phyloP scores from a whole-genome alignment of 2,888 invertebrate species.

The Eilema sororculum region DNA sequence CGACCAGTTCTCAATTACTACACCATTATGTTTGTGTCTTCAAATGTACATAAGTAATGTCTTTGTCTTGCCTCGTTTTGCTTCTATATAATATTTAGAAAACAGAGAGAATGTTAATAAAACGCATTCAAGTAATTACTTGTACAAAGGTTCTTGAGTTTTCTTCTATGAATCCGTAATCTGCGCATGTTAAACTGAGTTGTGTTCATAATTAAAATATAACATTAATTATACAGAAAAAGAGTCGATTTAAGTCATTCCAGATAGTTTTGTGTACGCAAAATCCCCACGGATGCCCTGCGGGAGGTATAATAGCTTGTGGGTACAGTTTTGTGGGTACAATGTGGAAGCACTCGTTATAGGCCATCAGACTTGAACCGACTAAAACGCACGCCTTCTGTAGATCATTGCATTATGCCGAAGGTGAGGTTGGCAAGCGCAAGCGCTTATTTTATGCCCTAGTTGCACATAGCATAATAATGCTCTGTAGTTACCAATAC shows the following conservation, averaged over 20 bases:
- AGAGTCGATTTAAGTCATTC: neutral
- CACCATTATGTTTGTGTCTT: neutral
- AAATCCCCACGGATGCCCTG: no score
- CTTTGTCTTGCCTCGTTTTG: constrained; percentile 1
- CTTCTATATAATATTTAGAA: neutral
- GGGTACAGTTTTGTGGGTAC: no score
- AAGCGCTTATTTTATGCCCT: neutral
- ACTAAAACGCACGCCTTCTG: no score
- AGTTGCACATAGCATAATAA: neutral
- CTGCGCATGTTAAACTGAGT: neutral
- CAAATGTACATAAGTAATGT: constrained; percentile 1
- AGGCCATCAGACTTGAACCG: no score
- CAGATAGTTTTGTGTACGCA: no score
- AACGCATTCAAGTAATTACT: neutral
- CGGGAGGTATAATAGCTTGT: no score
- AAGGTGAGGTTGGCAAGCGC: no score
- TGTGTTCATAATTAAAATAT: neutral
- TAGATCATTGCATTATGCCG: no score
- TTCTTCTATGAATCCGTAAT: neutral
- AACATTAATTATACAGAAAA: neutral
- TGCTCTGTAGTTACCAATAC: no score
- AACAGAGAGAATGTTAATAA: neutral
- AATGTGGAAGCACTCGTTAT: no score
- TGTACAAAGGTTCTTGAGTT: neutral
- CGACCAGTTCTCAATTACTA: constrained; percentile 3